These are phyloP conservation scores for Macrotus californicus DNA, from an alignment of 2,113 vertebrate genomes.

Conservation along the genomic window DNA sequence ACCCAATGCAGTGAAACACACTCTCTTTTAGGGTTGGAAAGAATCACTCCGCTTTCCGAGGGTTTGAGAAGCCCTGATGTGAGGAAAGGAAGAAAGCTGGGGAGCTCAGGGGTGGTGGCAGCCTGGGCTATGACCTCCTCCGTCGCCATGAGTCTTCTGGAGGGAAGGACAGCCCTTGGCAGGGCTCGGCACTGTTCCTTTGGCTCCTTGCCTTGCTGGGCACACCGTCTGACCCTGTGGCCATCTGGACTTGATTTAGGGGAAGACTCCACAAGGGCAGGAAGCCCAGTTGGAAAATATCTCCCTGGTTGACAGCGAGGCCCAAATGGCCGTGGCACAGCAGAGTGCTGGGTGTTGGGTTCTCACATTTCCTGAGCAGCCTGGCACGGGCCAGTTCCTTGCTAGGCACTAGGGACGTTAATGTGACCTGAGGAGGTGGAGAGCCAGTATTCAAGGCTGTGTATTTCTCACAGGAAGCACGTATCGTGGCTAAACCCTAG, in stretches of 20 bases:
- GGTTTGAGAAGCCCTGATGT: neutral
- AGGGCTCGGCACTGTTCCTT: neutral
- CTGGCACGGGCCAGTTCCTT: neutral
- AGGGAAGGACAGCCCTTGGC: neutral
- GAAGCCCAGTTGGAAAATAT: neutral
- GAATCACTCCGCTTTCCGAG: neutral
- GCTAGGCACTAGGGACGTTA: neutral
- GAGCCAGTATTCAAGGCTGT: slow-evolving; percentile 14
- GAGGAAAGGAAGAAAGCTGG: neutral
- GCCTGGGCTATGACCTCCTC: neutral
- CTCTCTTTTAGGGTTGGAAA: neutral
- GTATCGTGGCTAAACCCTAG: neutral
- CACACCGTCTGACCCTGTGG: neutral
- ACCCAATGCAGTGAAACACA: neutral
- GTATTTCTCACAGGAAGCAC: neutral
- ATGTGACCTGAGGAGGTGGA: neutral
- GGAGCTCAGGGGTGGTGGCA: fast-evolving
- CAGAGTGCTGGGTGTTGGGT: neutral
- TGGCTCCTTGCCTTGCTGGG: neutral
- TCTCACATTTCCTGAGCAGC: neutral
- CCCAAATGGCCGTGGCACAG: neutral
- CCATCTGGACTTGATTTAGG: slow-evolving; percentile 7
- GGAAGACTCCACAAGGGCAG: neutral
- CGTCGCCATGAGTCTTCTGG: neutral
- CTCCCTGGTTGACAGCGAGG: neutral